Conservation (phyloP, 2,797 vertebrate genomes). For the Xenops minutus region DNA sequence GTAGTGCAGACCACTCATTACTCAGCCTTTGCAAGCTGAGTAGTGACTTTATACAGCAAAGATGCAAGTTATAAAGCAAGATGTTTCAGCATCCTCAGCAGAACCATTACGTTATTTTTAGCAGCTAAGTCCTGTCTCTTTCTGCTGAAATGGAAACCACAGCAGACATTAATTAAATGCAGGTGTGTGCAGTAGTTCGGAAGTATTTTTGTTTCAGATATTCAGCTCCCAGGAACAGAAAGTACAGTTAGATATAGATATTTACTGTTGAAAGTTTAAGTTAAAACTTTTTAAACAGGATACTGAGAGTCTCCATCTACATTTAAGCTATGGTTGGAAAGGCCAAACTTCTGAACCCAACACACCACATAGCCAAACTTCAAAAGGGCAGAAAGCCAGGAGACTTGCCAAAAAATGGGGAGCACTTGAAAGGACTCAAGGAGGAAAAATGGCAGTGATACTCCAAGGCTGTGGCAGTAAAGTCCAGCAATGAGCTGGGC, state of each 20-base stretch:
- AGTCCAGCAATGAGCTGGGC: background rate
- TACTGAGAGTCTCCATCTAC: background rate
- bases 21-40: background rate
- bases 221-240: background rate
- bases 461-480: background rate
- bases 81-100: background rate
- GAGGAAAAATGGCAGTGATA: background rate
- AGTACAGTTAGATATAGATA: background rate
- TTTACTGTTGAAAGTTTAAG: background rate
- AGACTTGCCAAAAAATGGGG: background rate
- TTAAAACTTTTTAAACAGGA: background rate
- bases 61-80: background rate
- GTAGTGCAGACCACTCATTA: background rate
- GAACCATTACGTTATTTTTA: background rate
- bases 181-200: background rate
- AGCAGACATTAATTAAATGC: slow-evolving; percentile 2
- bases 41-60: background rate
- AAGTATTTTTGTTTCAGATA: background rate
- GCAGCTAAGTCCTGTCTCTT: background rate
- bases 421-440: background rate
- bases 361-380: background rate
- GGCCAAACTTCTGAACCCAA: background rate
- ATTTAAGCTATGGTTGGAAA: background rate
- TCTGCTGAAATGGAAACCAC: background rate
- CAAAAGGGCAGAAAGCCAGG: background rate